Conservation (phyloP, 2,797 vertebrate genomes). For the Euphonia xanthogaster region DNA sequence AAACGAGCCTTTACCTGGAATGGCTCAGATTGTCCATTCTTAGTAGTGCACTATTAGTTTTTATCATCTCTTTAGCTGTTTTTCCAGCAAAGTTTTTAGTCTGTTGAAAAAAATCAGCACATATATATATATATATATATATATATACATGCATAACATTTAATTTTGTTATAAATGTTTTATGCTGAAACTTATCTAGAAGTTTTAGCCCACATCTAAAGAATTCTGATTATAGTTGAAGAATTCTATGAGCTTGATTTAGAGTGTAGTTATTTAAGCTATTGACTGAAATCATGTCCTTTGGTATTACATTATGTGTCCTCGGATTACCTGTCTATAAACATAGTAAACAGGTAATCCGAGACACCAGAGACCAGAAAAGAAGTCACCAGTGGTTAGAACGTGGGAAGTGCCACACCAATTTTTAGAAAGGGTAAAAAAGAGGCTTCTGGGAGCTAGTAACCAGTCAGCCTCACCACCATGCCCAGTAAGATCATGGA, state of each 20-base stretch:
- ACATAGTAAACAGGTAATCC: not conserved
- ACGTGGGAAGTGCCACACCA: not conserved
- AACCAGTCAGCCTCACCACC: not conserved
- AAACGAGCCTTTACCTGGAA: not conserved
- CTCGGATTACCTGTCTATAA: not conserved
- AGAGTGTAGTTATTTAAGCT: not conserved
- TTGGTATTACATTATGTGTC: not conserved
- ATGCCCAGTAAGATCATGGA: not conserved
- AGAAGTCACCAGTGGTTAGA: not conserved
- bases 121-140: not conserved
- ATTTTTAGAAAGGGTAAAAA: not conserved
- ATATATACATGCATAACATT: fast-evolving
- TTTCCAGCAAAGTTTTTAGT: not conserved
- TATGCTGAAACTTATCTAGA: not conserved
- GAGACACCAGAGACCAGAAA: no score
- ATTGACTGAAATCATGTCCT: not conserved
- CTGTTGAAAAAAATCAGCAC: not conserved
- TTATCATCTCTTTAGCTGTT: not conserved
- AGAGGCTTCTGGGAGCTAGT: not conserved
- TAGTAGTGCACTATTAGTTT: not conserved
- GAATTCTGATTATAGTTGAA: not conserved
- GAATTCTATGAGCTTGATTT: not conserved
- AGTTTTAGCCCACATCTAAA: not conserved
- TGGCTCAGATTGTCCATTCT: not conserved
- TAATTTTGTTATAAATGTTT: not conserved